Evolutionary conservation across 2,113 vertebrate genomes (phyloP).

Genomic region (Lepisosteus osseus): DNA sequence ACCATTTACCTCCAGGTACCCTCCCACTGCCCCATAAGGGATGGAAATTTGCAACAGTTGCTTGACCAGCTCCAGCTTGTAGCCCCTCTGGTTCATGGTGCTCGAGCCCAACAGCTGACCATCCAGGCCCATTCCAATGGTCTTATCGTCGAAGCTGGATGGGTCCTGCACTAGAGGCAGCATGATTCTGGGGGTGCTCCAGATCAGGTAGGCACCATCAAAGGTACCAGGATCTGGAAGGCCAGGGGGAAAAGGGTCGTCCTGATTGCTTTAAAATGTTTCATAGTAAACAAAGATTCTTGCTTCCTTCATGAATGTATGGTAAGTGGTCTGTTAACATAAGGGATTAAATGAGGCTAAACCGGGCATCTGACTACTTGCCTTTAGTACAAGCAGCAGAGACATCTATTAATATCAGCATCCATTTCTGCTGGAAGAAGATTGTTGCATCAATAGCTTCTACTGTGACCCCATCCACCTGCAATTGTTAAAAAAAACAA

Average conservation of each 20-base stretch:
- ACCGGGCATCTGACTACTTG: background rate
- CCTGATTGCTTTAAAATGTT: background rate
- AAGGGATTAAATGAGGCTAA: background rate
- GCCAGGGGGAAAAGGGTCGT: background rate
- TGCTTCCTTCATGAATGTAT: background rate
- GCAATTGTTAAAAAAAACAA: background rate
- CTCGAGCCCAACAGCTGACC: background rate
- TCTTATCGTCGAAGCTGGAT: background rate
- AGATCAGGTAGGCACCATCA: background rate
- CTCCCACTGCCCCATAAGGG: background rate
- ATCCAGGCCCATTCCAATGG: background rate
- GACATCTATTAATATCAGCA: background rate
- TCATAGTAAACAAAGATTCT: background rate
- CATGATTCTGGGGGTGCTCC: background rate
- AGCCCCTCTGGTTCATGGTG: background rate
- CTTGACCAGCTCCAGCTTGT: background rate
- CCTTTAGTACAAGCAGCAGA: constrained; percentile 8
- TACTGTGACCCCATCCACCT: constrained; percentile 8
- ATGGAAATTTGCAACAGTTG: background rate
- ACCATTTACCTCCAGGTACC: background rate
- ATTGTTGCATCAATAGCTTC: constrained; percentile 9
- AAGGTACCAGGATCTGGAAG: background rate
- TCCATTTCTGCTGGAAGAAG: constrained; percentile 2
- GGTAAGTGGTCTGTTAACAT: background rate
- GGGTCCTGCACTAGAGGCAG: background rate